phyloP scores from a whole-genome alignment of 2,113 vertebrate species.

The Thermophis baileyi region DNA sequence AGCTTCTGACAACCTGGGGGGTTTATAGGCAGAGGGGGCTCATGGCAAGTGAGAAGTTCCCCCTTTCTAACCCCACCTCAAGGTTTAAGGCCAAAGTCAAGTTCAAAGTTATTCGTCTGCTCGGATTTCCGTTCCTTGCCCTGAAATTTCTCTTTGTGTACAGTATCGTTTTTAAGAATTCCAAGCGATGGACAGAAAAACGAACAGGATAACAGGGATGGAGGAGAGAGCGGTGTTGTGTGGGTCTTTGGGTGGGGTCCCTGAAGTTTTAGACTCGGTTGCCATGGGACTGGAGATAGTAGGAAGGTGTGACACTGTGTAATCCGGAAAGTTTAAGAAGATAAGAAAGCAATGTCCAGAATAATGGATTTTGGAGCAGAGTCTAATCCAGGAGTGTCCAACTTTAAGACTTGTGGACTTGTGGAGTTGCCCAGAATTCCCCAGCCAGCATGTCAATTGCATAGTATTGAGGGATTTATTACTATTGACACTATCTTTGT shows the following conservation, averaged over 20 bases:
- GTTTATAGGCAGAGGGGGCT: constrained; percentile 9
- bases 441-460: no score
- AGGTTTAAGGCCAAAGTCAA: constrained; percentile 18
- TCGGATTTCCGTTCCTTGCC: background rate
- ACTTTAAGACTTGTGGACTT: no score
- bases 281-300: background rate
- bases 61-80: background rate
- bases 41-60: constrained; percentile 18
- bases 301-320: background rate
- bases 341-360: background rate
- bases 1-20: constrained; percentile 33
- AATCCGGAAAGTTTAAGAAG: background rate
- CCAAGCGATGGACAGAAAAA: background rate
- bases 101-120: background rate
- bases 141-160: background rate
- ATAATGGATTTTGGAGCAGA: background rate
- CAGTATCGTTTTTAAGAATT: background rate
- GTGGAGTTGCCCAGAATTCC: no score
- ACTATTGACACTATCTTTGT: no score
- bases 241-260: background rate
- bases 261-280: background rate
- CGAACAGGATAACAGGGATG: no score
- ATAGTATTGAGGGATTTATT: no score
- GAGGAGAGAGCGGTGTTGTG: background rate
- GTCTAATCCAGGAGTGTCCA: background rate